Conservation (phyloP, 2,888 invertebrate genomes). For the Trichacis sp. region DNA sequence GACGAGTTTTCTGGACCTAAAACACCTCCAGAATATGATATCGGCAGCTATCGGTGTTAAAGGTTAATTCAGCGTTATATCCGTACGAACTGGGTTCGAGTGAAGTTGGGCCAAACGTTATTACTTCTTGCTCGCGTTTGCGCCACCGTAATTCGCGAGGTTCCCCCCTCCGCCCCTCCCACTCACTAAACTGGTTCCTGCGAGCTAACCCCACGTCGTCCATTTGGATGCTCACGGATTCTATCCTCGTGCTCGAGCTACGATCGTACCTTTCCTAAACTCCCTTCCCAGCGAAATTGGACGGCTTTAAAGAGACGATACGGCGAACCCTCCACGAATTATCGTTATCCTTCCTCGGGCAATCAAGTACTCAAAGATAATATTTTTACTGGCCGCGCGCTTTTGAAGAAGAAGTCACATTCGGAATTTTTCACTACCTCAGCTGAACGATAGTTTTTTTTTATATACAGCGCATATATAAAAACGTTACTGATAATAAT, state of each 20-base stretch:
- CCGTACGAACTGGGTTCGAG: slow-evolving; percentile 25
- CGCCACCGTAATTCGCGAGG: slow-evolving; percentile 42
- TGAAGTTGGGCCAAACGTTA: slow-evolving; percentile 49
- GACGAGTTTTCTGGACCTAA: neutral
- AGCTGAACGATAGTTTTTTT: no score
- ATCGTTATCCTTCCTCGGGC: slow-evolving; percentile 42
- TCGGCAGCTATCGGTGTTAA: slow-evolving; percentile 23
- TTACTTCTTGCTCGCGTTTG: slow-evolving; percentile 61
- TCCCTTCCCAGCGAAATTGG: slow-evolving; percentile 50
- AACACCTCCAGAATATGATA: slow-evolving; percentile 28
- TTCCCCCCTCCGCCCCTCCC: slow-evolving; percentile 9
- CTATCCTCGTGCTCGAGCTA: slow-evolving; percentile 36
- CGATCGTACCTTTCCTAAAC: slow-evolving; percentile 33
- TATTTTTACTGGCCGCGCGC: no score
- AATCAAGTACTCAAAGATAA: slow-evolving; percentile 50
- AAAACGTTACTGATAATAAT: no score
- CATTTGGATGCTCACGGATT: slow-evolving; percentile 25
- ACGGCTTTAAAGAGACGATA: slow-evolving; percentile 49
- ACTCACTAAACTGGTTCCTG: slow-evolving; percentile 26
- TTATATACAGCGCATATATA: no score
- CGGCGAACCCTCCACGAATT: slow-evolving; percentile 40
- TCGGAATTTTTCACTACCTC: no score
- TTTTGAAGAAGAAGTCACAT: no score
- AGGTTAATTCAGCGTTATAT: slow-evolving; percentile 38
- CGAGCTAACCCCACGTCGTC: slow-evolving; percentile 25